Conservation (phyloP, 2,113 vertebrate genomes). For the Apodemus sylvaticus region DNA sequence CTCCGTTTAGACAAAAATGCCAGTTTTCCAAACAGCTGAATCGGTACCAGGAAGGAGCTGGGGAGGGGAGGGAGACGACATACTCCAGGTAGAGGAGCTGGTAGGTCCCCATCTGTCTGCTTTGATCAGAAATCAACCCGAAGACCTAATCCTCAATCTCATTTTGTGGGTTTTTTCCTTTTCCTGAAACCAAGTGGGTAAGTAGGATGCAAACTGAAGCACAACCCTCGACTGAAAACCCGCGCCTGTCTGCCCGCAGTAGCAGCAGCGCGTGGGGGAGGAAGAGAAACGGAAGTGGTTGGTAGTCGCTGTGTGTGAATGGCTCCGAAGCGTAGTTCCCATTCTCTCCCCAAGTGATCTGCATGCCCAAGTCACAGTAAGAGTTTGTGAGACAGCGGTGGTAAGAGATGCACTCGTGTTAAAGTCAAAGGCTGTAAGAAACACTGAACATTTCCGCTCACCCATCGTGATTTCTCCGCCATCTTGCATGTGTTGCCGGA, state of each 20-base stretch:
- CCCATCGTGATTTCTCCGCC: slow-evolving; percentile 76
- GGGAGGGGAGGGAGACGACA: slow-evolving; percentile 67
- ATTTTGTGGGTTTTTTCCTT: slow-evolving; percentile 67
- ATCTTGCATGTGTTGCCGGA: slow-evolving; percentile 83
- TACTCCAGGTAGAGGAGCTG: slow-evolving; percentile 53
- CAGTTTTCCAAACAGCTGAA: slow-evolving; percentile 61
- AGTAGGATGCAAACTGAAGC: slow-evolving; percentile 76
- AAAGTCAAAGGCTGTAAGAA: slow-evolving; percentile 85
- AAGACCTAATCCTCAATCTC: slow-evolving; percentile 77
- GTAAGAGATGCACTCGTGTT: slow-evolving; percentile 84
- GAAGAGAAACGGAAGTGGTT: neutral
- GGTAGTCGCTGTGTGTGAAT: slow-evolving; percentile 77
- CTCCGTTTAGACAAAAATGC: slow-evolving; percentile 75
- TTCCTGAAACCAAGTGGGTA: slow-evolving; percentile 69
- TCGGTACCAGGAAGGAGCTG: slow-evolving; percentile 60
- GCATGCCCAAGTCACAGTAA: slow-evolving; percentile 85
- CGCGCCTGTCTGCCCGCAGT: slow-evolving; percentile 47
- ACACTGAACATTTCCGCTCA: slow-evolving; percentile 84
- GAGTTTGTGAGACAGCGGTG: slow-evolving; percentile 84
- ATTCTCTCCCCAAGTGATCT: slow-evolving; percentile 78
- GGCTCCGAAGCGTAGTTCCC: slow-evolving; percentile 78
- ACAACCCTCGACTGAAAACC: slow-evolving; percentile 61
- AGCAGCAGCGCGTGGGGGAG: slow-evolving; percentile 60
- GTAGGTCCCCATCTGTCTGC: slow-evolving; percentile 63
- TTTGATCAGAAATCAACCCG: slow-evolving; percentile 67